Evolutionary conservation across 2,113 vertebrate species (phyloP), one percentile per base, ranked within the genome.

Genomic region (Sinocyclocheilus anshuiensis): DNA sequence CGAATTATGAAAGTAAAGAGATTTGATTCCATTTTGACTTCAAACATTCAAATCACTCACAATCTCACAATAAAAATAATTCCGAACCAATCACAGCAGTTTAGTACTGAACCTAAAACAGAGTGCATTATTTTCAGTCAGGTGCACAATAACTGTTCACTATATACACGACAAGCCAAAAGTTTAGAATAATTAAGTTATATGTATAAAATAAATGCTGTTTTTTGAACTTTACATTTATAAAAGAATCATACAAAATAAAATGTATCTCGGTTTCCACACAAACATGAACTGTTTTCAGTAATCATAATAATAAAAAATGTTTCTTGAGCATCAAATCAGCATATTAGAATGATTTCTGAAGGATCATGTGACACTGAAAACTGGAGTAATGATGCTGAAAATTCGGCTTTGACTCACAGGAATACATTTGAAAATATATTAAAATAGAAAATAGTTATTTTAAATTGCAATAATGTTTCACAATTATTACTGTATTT

Each of bases 41-140:
- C 11, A 78, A 59, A 79, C 55, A 39, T 24, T 61, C 11, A 11
- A 78, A 78, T 4, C 20, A 72, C 10, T 72, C 16, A 36, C 50
- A 57, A 57, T 78, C 50, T 1, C 16, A 36, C 76, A 78, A 57
- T 57, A 33, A 33, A 4, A 57, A 57, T 8, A 12, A n/a, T 39
- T 79, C 11, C 1, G 18, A 8, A 4, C 1, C 18, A 39, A 36
- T 39, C 53, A 59, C 53, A 36, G 77, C 18, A n/a, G 53, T 59
- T 67, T 20, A 81, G 79, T 4, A 16, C 1, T 24, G 13, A 45
- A 61, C 16, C 16, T 39, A n/a, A 39, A 77, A 57, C 18, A 33
- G 5, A 18, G 5, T 39, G 50, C 18, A 55, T 18, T 53, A 53
- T 80, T 80, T 59, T 80, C 20, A 80, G 77, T 79, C 53, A 79